Base-by-base conservation (phyloP, 2,888 invertebrate species). In the Lottia gigantea region DNA sequence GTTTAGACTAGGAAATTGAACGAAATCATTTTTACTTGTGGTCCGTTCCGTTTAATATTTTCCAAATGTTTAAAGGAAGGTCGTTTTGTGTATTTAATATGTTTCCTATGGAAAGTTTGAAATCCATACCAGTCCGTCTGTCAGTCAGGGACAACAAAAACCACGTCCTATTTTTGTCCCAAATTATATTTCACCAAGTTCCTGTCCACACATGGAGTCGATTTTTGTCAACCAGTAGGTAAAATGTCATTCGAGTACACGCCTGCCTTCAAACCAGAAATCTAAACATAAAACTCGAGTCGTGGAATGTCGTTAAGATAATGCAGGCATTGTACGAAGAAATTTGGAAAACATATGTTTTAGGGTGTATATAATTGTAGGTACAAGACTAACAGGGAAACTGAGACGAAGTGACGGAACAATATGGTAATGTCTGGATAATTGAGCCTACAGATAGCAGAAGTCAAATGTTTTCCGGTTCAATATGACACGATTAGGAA, bases 401-500 rank as follows among this genome's bases (percentile, higher is more conserved):
- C 4, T 11, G 19, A 23, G 55, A 55, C 11, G 55, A 55, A 55
- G 19, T 23, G 19, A 23, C 19, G n/a, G 55, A 19, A 55, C 55
- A 55, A 55, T 55, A 55, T 55, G 55, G 55, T 55, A 8, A 55
- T 12, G 55, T 40, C 40, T 40, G 40, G 40, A 40, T 40, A 40
- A 40, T 11, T 40, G 40, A 40, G 40, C 7, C 40, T 40, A 40
- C 2, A 40, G 40, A 40, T 40, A 8, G 40, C 40, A 40, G 40
- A 40, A 40, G 40, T 40, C 40, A 40, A 40, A 23, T 55, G 55
- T 55, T 55, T 19, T 55, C 55, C 55, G 55, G 55, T 55, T 55
- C 55, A 55, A 55, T 55, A 55, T 55, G 55, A 55, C 55, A 55
- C n/a, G 7, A 55, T 55, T 19, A 55, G 23, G 55, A 55, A 55